Base-by-base conservation (phyloP, 2,888 invertebrate genomes). In the Hypena proboscidalis region DNA sequence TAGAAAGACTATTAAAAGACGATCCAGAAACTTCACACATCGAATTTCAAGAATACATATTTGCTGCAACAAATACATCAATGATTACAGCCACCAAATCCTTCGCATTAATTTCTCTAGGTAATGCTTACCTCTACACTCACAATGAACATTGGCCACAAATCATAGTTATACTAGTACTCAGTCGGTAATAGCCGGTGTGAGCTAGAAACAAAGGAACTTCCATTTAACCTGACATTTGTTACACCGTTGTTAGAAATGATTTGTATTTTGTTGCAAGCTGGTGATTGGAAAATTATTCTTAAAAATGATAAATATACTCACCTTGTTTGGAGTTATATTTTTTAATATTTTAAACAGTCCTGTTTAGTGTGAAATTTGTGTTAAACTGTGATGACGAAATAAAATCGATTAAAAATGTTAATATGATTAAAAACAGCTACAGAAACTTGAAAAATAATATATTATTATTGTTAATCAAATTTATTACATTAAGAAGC, bases 191-290 rank as follows among this genome's bases (percentile, higher is more conserved):
- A 58, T 52, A 54, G 63, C 51, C 60, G 34, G 64, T 66, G 53
- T 58, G 56, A 54, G 52, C 48, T 51, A 44, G 54, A 66, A 74
- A 75, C 74, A 75, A 75, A 74, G 70, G 57, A 53, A 54, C 67
- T 51, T 52, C 58, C 57, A 70, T 65, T 68, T 65, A 64, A 49
- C 36, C 13, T 17, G 25, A 30, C 37, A 27, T 19, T 40, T 52
- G 39, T 72, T 53, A 73, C 73, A 75, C 76, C 68, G 69, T 60
- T 10, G 15, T 13, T 21, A 25, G 29, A 37, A 37, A 32, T 54
- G 19, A 48, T 55, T 49, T 19, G 13, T 21, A 40, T 37, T 46
- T 33, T 38, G 21, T 13, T n/a, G n/a, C n/a, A n/a, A n/a, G n/a
- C n/a, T n/a, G n/a, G n/a, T n/a, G n/a, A n/a, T n/a, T n/a, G n/a